These are phyloP conservation scores for Dasypogon diadema DNA, from an alignment of 2,888 invertebrate species.

Conservation along the genomic window DNA sequence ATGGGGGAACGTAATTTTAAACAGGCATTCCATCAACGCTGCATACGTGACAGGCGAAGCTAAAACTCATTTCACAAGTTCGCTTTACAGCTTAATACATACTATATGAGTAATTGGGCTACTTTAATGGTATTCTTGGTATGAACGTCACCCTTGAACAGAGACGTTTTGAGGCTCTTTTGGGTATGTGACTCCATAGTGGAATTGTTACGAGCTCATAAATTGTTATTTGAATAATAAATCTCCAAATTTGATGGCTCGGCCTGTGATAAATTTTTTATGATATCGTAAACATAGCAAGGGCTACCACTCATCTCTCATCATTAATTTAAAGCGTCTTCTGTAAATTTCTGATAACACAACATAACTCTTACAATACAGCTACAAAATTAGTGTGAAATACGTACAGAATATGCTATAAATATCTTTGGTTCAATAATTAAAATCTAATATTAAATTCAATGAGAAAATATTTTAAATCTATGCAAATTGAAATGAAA, in stretches of 20 bases:
- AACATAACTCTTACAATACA: too few species aligned
- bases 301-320: neutral
- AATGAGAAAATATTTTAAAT: too few species aligned
- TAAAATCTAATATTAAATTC: too few species aligned
- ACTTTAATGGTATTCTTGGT: conserved; percentile 11
- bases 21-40: neutral
- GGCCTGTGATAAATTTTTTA: conserved; percentile 37
- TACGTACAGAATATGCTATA: too few species aligned
- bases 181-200: conserved; percentile 10
- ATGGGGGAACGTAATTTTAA: too few species aligned
- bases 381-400: too few species aligned
- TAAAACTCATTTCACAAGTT: neutral
- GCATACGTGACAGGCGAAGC: neutral
- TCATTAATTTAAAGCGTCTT: too few species aligned
- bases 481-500: too few species aligned
- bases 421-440: too few species aligned
- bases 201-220: conserved; percentile 38
- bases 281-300: conserved; percentile 22
- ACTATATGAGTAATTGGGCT: conserved; percentile 25
- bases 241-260: conserved; percentile 34
- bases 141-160: conserved; percentile 14
- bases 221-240: conserved; percentile 49
- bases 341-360: too few species aligned
- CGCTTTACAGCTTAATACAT: conserved; percentile 22
- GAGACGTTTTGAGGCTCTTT: neutral